phyloP scores from a whole-genome alignment of 37 sponge, comb jelly and placozoan species.

The Petrosia ficiformis region DNA sequence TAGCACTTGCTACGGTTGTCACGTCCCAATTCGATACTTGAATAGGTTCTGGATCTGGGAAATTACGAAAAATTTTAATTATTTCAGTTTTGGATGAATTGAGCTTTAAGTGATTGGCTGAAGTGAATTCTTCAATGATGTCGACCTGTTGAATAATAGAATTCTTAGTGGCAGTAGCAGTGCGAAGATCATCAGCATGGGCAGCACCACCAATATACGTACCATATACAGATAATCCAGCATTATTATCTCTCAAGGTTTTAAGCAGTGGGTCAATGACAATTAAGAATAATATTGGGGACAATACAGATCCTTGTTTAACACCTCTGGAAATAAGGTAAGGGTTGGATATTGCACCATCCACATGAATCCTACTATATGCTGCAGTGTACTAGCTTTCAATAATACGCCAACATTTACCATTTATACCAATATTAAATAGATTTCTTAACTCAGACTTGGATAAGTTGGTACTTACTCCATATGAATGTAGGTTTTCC shows the following conservation, averaged over 20 bases:
- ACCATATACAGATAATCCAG: constrained; percentile 1
- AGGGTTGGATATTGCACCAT: constrained; percentile 3
- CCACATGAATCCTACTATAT: constrained; percentile 1
- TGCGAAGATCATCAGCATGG: constrained; percentile 22
- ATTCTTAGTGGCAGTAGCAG: background rate
- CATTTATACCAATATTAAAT: constrained; percentile 1
- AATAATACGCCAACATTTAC: constrained; percentile 7
- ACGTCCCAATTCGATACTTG: background rate
- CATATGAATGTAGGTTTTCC: too few species aligned
- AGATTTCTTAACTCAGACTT: constrained; percentile 20
- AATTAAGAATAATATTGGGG: constrained; percentile 1
- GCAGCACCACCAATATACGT: constrained; percentile 7
- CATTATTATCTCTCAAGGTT: background rate
- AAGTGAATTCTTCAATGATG: too few species aligned
- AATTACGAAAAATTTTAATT: background rate
- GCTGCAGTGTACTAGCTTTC: constrained; percentile 6
- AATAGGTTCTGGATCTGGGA: background rate
- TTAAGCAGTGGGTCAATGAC: constrained; percentile 15
- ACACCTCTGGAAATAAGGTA: too few species aligned
- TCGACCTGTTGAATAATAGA: background rate
- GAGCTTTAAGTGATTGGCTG: background rate
- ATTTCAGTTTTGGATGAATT: constrained; percentile 26
- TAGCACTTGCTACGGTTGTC: background rate
- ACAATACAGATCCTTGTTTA: too few species aligned
- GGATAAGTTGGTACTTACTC: too few species aligned